Evolutionary conservation across 1,140 invertebrate genomes (phyloP), one percentile per base, ranked within the genome.

Genomic region (Diorhabda elongata): DNA sequence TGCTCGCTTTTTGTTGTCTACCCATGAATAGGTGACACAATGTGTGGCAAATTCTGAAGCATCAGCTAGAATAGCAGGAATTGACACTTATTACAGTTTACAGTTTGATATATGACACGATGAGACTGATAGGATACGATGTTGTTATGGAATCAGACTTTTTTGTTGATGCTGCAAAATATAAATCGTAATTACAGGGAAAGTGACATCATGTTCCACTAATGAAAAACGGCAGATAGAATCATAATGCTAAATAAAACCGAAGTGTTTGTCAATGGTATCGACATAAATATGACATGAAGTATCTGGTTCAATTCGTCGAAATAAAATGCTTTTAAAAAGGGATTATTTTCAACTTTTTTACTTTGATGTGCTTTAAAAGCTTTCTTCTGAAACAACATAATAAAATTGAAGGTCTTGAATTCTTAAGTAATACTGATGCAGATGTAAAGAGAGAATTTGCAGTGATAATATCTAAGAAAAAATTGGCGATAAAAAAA

Each of bases 71-170:
- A 52, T 52, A 52, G 47, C 6, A 52, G 6, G 47, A 52, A 52
- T 52, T 52, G 47, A 52, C 47, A 52, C 47, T 52, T 52, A 52
- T 52, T 52, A 52, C 47, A 52, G 47, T 52, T 52, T 52, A 52
- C 47, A 52, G 47, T n/a, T 52, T 52, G 47, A 52, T 52, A 52
- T 52, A 52, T 52, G 47, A 52, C 47, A 52, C n/a, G 6, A 52
- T 6, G 47, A 52, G 6, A n/a, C 6, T 52, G 47, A 52, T 52
- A 52, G 6, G 47, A 52, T 52, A 52, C 6, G 47, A 52, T 52
- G 47, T 52, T 52, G 47, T 52, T 52, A 52, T 52, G 47, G n/a
- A 52, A 52, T 52, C n/a, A 52, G 47, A 52, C 47, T 52, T 52
- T 52, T 52, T 52, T 52, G 47, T 52, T 52, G 47, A 52, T 4